These are phyloP conservation scores for Ophraella communa DNA, from an alignment of 2,888 invertebrate genomes.

Conservation along the genomic window DNA sequence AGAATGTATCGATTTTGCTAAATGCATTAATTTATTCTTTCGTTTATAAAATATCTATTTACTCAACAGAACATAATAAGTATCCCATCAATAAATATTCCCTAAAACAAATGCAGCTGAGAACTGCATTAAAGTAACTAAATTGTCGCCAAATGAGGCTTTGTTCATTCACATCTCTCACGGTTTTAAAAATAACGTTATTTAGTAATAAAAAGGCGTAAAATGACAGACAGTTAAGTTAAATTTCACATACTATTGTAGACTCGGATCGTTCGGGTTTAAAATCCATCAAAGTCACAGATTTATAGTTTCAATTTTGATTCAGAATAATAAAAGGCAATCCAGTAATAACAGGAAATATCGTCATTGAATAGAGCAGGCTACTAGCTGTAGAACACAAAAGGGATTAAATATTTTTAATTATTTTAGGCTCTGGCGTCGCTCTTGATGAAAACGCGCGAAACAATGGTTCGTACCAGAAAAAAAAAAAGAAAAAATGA, in stretches of 20 bases:
- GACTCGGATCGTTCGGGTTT: neutral
- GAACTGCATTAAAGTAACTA: too few species aligned
- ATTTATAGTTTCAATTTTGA: conserved; percentile 27
- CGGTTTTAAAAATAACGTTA: neutral
- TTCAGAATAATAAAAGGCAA: conserved; percentile 32
- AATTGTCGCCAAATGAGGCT: too few species aligned
- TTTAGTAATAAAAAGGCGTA: neutral
- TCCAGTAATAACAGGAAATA: conserved; percentile 30
- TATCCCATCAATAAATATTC: too few species aligned
- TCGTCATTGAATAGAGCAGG: conserved; percentile 21
- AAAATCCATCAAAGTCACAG: neutral
- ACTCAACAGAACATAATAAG: too few species aligned
- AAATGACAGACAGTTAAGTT: neutral
- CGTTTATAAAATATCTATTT: too few species aligned
- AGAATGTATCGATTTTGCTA: too few species aligned
- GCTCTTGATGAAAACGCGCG: conserved; percentile 40
- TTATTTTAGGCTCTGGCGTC: conserved; percentile 36
- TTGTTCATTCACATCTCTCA: too few species aligned
- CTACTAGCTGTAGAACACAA: conserved; percentile 21
- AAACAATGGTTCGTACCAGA: conserved; percentile 54
- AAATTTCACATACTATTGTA: neutral
- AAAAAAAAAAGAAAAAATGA: conserved; percentile 52
- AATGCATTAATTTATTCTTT: too few species aligned
- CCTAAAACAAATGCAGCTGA: too few species aligned
- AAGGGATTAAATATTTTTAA: conserved; percentile 41